Percentiles rank a stretch among this genome's conserved stretches.
phyloP scores from a whole-genome alignment of 2,113 vertebrate genomes.

The Columbina picui region DNA sequence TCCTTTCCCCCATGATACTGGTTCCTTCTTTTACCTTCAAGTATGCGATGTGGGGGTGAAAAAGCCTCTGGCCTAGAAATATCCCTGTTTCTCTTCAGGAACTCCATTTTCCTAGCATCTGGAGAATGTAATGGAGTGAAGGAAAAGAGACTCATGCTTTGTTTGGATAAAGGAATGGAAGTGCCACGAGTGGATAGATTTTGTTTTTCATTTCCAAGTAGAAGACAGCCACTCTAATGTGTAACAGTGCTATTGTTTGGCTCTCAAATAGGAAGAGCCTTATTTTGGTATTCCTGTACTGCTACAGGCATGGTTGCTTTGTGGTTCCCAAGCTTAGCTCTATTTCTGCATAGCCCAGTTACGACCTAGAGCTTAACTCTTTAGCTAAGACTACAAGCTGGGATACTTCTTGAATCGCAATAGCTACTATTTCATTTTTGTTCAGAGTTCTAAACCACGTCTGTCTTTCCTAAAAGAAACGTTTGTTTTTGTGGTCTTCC shows the following conservation, averaged over 20 bases:
- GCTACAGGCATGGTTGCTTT: not conserved
- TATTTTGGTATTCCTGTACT: not conserved
- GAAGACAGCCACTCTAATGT: not conserved
- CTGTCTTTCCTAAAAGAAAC: not conserved
- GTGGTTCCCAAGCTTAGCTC: not conserved
- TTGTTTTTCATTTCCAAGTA: not conserved
- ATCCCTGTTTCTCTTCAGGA: not conserved
- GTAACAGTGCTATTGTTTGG: not conserved
- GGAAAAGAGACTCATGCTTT: not conserved
- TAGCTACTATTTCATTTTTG: not conserved
- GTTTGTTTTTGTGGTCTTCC: not conserved
- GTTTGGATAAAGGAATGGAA: not conserved
- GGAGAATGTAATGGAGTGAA: not conserved
- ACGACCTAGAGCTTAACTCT: not conserved
- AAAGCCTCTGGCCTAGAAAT: not conserved
- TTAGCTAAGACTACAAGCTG: not conserved
- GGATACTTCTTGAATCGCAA: not conserved
- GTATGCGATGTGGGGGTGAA: accelerated
- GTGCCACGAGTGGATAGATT: not conserved
- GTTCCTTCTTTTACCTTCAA: not conserved
- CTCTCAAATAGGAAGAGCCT: not conserved
- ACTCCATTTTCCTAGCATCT: not conserved
- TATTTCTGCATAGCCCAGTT: not conserved
- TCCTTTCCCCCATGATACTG: not conserved
- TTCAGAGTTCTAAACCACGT: not conserved